These are phyloP conservation scores for Corythaeola cristata DNA, from an alignment of 2,113 vertebrate species.

Conservation along the genomic window DNA sequence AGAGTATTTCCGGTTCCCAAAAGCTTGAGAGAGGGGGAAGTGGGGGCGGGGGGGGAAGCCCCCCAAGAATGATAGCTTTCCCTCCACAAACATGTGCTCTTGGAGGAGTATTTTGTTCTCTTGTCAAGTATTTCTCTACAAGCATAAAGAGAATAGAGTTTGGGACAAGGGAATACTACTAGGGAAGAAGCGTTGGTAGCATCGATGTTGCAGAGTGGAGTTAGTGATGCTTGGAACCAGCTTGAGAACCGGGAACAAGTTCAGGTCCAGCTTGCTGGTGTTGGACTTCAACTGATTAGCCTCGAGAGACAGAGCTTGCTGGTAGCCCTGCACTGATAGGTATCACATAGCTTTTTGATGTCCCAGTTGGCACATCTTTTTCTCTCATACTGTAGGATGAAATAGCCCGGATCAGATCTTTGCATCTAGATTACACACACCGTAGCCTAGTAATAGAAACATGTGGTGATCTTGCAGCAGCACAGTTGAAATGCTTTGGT, in stretches of 20 bases:
- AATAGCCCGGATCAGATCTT: fast-evolving
- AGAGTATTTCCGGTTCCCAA: background rate
- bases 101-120: background rate
- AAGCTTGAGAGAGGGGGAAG: background rate
- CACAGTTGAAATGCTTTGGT: background rate
- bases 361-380: background rate
- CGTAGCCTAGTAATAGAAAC: fast-evolving
- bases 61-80: background rate
- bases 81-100: fast-evolving
- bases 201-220: background rate
- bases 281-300: background rate
- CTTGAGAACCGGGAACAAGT: background rate
- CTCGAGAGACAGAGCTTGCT: background rate
- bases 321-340: background rate
- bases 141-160: background rate
- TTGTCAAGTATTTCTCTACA: background rate
- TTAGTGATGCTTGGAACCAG: background rate
- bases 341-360: background rate
- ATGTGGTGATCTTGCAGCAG: background rate
- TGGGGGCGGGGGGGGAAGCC: background rate
- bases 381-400: fast-evolving
- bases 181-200: background rate
- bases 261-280: background rate
- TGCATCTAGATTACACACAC: fast-evolving
- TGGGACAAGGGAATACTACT: background rate